These are phyloP conservation scores for Platyscapa corneri DNA, from an alignment of 1,140 invertebrate genomes.

Conservation along the genomic window DNA sequence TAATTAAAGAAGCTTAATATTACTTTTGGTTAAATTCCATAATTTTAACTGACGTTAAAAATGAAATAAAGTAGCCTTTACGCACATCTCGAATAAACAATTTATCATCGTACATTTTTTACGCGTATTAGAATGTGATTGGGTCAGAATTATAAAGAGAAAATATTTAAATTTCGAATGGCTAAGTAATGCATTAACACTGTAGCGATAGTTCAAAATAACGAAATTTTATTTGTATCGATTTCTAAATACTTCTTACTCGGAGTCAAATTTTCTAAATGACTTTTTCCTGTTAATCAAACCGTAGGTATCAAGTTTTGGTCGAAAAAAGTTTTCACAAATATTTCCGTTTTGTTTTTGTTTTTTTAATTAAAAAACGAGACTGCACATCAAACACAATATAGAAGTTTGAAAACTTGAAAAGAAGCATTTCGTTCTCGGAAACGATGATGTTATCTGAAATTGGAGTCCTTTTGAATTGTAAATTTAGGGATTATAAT, in stretches of 20 bases:
- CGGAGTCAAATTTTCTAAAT: not conserved
- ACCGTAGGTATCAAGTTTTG: not conserved
- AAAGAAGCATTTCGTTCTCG: not conserved
- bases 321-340: no score
- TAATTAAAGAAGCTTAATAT: no score
- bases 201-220: not conserved
- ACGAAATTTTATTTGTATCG: not conserved
- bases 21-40: no score
- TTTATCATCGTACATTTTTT: no score
- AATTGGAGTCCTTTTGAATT: constrained; percentile 23
- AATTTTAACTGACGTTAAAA: no score
- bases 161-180: no score
- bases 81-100: no score
- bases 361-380: constrained; percentile 1
- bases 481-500: constrained; percentile 35
- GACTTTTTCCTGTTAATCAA: not conserved
- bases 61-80: no score
- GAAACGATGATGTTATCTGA: constrained; percentile 22
- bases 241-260: not conserved
- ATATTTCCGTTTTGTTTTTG: no score
- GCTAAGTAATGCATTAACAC: not conserved
- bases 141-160: no score
- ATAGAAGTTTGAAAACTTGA: not conserved
- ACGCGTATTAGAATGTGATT: no score
- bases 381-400: not conserved